Evolutionary conservation across 2,797 vertebrate species (phyloP).

Genomic region (Manis pentadactyla): DNA sequence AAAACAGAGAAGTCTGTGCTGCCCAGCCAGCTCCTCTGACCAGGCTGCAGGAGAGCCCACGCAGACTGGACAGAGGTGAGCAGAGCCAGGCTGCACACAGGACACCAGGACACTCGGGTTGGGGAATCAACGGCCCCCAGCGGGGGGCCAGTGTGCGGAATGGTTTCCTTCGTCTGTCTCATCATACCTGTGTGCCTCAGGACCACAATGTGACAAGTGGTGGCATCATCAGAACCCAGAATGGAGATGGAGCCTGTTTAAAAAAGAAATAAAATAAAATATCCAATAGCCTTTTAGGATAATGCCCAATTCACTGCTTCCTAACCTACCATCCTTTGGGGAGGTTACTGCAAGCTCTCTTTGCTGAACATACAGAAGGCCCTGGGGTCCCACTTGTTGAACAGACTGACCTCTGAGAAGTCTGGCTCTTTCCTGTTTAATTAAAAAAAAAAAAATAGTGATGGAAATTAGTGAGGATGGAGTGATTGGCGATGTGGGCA

Average conservation of each 20-base stretch:
- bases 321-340: conserved; percentile 93
- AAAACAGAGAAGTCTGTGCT: background rate
- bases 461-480: conserved; percentile 68
- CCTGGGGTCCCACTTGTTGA: conserved; percentile 92
- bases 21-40: conserved; percentile 57
- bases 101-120: background rate
- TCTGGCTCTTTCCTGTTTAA: conserved; percentile 93
- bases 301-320: background rate
- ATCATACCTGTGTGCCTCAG: conserved; percentile 96
- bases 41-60: conserved; percentile 2
- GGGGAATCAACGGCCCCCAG: background rate
- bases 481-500: background rate
- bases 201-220: conserved; percentile 97
- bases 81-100: background rate
- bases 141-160: background rate
- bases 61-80: background rate
- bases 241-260: conserved; percentile 93
- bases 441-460: conserved; percentile 82
- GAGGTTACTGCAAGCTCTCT: conserved; percentile 97
- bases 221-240: conserved; percentile 97
- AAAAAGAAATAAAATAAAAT: conserved; percentile 78
- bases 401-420: conserved; percentile 90
- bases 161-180: conserved; percentile 19
- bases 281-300: background rate
- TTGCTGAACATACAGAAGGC: conserved; percentile 96